These are phyloP conservation scores for Globia sparganii DNA, from an alignment of 2,888 invertebrate genomes.

Conservation along the genomic window DNA sequence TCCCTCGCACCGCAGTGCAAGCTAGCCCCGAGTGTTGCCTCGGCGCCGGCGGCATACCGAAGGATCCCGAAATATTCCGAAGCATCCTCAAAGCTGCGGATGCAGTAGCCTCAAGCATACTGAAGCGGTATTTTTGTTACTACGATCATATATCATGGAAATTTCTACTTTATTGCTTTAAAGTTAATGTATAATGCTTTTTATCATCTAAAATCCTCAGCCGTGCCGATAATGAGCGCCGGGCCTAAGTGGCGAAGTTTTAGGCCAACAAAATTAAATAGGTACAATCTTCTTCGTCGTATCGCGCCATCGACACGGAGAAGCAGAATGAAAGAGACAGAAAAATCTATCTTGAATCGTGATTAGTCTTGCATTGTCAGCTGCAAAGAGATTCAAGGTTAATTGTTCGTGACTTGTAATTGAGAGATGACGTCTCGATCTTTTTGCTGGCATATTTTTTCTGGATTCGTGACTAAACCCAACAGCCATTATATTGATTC, in stretches of 20 bases:
- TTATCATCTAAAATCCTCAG: too few relatives aligned
- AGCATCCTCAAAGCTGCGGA: too few relatives aligned
- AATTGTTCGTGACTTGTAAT: constrained; percentile 34
- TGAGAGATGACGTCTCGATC: constrained; percentile 22
- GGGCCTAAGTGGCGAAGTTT: background rate
- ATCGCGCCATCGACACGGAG: background rate
- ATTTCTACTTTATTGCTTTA: too few relatives aligned
- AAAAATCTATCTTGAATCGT: constrained; percentile 1
- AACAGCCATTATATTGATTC: constrained; percentile 5
- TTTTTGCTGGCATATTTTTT: constrained; percentile 27
- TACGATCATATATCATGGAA: too few relatives aligned
- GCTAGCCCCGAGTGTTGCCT: too few relatives aligned
- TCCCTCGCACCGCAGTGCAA: too few relatives aligned
- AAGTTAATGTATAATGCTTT: too few relatives aligned
- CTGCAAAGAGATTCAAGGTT: constrained; percentile 29
- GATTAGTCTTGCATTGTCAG: constrained; percentile 13
- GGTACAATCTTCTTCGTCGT: background rate
- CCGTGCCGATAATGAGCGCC: too few relatives aligned
- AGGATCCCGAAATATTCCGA: too few relatives aligned
- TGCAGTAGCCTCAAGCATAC: too few relatives aligned
- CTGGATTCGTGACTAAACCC: constrained; percentile 32
- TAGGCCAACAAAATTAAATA: background rate
- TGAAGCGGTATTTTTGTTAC: too few relatives aligned
- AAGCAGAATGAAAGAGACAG: background rate
- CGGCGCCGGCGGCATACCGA: too few relatives aligned